Evolutionary conservation across 1,140 invertebrate species (phyloP).

Genomic region (Zelostemma sp.): DNA sequence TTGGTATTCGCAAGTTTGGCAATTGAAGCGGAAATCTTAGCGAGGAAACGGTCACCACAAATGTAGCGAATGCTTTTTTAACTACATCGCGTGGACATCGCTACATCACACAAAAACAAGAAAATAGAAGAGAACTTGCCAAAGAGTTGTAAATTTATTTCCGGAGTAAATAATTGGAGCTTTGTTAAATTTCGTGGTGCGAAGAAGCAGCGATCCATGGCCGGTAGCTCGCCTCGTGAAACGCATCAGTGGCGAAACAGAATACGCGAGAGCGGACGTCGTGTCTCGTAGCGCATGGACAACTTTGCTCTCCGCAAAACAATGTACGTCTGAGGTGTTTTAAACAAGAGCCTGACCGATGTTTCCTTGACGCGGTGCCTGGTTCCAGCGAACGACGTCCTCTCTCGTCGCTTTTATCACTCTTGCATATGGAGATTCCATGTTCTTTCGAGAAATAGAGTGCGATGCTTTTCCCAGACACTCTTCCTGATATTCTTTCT

Average conservation of each 20-base stretch:
- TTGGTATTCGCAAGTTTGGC: too few species aligned
- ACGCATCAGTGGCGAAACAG: conserved; percentile 21
- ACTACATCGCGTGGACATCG: too few species aligned
- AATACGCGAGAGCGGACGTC: conserved; percentile 21
- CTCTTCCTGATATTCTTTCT: too few species aligned
- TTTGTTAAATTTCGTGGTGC: too few species aligned
- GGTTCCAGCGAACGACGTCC: conserved; percentile 9
- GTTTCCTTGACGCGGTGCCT: conserved; percentile 25
- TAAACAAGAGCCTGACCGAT: conserved; percentile 19
- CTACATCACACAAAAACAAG: too few species aligned
- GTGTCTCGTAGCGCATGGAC: conserved; percentile 27
- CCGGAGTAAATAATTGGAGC: too few species aligned
- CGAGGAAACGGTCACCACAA: neutral
- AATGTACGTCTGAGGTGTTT: conserved; percentile 24
- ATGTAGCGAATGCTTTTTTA: too few species aligned
- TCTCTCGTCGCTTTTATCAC: conserved; percentile 30
- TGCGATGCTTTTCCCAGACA: conserved; percentile 3
- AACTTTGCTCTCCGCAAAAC: conserved; percentile 25
- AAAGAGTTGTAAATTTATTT: too few species aligned
- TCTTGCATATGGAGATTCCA: conserved; percentile 38
- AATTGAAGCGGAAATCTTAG: too few species aligned
- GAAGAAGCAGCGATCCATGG: conserved; percentile 10
- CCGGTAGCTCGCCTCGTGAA: conserved; percentile 11
- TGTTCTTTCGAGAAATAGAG: conserved; percentile 34
- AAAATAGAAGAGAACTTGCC: too few species aligned